phyloP scores from a whole-genome alignment of 2,113 vertebrate genomes.

The Ictalurus punctatus region DNA sequence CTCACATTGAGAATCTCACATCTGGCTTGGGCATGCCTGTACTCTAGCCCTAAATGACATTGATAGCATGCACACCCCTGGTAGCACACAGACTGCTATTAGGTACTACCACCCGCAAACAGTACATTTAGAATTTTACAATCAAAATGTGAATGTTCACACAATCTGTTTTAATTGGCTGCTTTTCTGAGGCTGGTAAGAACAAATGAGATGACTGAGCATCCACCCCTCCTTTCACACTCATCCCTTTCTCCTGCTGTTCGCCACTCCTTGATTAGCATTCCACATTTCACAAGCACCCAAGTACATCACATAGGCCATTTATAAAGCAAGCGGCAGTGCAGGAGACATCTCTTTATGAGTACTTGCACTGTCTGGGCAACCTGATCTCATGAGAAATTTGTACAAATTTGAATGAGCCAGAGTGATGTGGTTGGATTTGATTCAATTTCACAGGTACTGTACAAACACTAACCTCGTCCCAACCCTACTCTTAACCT shows the following conservation, averaged over 20 bases:
- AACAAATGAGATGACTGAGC: slow-evolving; percentile 40
- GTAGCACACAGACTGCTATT: slow-evolving; percentile 10
- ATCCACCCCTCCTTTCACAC: slow-evolving; percentile 15
- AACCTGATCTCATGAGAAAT: not conserved
- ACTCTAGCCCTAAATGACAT: slow-evolving; percentile 33
- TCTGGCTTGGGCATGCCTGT: slow-evolving; percentile 37
- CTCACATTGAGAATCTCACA: slow-evolving; percentile 35
- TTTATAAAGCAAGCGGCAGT: slow-evolving; percentile 21
- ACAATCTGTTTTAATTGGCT: slow-evolving; percentile 22
- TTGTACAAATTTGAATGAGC: slow-evolving; percentile 1
- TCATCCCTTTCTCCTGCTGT: slow-evolving; percentile 29
- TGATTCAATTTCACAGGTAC: not conserved
- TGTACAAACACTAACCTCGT: not conserved
- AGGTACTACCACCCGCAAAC: not conserved
- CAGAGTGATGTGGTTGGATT: not conserved
- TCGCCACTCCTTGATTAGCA: slow-evolving; percentile 31
- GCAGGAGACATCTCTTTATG: not conserved
- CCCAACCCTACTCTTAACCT: not conserved
- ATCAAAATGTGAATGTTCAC: slow-evolving; percentile 13
- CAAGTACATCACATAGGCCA: slow-evolving; percentile 10
- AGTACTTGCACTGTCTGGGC: not conserved
- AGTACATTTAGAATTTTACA: slow-evolving; percentile 11
- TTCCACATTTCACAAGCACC: slow-evolving; percentile 31
- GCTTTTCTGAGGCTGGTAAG: slow-evolving; percentile 15
- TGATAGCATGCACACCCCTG: slow-evolving; percentile 26